phyloP scores from a whole-genome alignment of 64 coral and sea anemone species.

The Exaiptasia diaphana region DNA sequence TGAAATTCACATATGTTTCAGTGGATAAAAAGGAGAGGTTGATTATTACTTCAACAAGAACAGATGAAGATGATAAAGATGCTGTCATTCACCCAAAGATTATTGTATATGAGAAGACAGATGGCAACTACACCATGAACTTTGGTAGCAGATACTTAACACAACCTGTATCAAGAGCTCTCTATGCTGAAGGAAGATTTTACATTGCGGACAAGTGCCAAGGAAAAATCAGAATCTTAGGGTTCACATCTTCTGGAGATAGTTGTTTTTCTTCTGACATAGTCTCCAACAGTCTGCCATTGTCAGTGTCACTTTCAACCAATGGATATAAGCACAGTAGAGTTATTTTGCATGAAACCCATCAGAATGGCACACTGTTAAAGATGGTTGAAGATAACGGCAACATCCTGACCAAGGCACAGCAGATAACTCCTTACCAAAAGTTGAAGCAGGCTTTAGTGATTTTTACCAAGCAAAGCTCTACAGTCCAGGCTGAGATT shows the following conservation, averaged over 20 bases:
- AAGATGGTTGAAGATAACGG: too few relatives aligned
- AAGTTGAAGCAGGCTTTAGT: too few relatives aligned
- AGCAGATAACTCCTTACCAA: too few relatives aligned
- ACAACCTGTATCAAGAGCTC: neutral
- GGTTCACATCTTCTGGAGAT: too few relatives aligned
- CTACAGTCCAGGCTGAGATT: too few relatives aligned
- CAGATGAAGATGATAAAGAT: constrained; percentile 15
- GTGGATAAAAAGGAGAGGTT: constrained; percentile 18
- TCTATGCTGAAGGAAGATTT: neutral
- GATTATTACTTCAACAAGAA: constrained; percentile 12
- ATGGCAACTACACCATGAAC: neutral
- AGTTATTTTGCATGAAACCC: too few relatives aligned
- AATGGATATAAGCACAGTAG: too few relatives aligned
- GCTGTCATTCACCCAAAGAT: constrained; percentile 12
- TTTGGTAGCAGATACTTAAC: neutral
- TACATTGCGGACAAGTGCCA: neutral
- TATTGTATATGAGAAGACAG: constrained; percentile 18
- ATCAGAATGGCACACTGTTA: too few relatives aligned
- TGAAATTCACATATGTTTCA: constrained; percentile 45
- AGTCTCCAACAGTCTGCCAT: neutral
- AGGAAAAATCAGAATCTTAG: too few relatives aligned
- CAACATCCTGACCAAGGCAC: too few relatives aligned
- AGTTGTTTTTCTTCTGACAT: neutral
- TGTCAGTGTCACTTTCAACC: too few relatives aligned
- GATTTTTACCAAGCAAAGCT: too few relatives aligned